Conservation (phyloP, 2,888 invertebrate species). For the Atherix ibis region DNA sequence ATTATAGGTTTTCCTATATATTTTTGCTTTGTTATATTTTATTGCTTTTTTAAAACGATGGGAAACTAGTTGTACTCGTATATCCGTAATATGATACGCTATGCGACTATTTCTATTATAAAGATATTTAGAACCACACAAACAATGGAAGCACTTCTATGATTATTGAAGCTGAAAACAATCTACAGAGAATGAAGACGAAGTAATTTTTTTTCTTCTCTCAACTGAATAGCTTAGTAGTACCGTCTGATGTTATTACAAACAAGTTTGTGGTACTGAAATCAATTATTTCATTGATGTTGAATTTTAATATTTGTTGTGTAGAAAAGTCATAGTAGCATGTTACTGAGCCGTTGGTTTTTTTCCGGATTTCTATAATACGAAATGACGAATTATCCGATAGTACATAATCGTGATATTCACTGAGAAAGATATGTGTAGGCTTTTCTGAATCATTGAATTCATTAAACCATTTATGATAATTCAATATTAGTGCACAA, state of each 20-base stretch:
- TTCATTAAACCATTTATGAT: constrained; percentile 29
- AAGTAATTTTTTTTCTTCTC: too few species aligned
- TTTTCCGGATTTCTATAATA: constrained; percentile 25
- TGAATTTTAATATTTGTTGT: background rate
- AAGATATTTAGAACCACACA: too few species aligned
- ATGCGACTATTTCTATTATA: too few species aligned
- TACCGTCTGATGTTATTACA: constrained; percentile 9
- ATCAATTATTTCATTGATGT: constrained; percentile 1
- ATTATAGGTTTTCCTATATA: too few species aligned
- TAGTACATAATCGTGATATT: constrained; percentile 3
- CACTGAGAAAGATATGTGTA: background rate
- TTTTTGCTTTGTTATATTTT: too few species aligned
- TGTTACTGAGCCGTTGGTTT: constrained; percentile 21
- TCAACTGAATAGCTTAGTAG: constrained; percentile 4
- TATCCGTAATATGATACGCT: too few species aligned
- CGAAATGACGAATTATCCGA: constrained; percentile 12
- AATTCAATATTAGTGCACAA: constrained; percentile 24
- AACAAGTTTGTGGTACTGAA: constrained; percentile 7
- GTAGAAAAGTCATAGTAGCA: constrained; percentile 18
- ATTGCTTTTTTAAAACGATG: too few species aligned
- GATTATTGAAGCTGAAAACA: too few species aligned
- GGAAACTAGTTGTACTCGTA: too few species aligned
- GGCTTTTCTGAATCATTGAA: constrained; percentile 1
- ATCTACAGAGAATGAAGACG: too few species aligned
- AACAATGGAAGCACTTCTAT: too few species aligned